A percentile compares a stretch with the other conserved stretches of the same genome.
Evolutionary conservation across 2,113 vertebrate species (phyloP).

Genomic region (Athene noctua): DNA sequence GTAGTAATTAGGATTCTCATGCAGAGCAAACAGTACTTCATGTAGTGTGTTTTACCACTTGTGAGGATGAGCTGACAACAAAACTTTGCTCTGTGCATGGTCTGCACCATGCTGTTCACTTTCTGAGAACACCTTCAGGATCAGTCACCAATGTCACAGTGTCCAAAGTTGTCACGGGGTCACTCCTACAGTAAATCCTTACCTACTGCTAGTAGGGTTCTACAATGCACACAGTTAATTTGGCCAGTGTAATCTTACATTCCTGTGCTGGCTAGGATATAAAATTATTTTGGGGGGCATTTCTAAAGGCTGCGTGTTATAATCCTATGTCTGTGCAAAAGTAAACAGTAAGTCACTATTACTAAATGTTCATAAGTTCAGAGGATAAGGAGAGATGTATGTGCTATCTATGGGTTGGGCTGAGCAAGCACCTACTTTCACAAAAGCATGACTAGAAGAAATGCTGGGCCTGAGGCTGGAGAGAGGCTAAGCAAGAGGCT

Average conservation of each 20-base stretch:
- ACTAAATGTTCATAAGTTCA: background rate
- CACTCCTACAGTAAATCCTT: background rate
- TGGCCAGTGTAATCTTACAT: background rate
- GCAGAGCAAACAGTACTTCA: background rate
- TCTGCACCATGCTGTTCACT: accelerated
- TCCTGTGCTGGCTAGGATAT: background rate
- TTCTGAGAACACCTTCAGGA: background rate
- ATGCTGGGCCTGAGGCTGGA: background rate
- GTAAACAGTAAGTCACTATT: background rate
- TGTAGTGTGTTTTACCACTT: background rate
- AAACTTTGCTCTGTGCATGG: background rate
- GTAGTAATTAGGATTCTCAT: background rate
- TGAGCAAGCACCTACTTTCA: background rate
- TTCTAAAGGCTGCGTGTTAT: background rate
- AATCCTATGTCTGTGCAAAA: background rate
- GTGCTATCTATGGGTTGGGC: background rate
- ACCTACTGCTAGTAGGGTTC: background rate
- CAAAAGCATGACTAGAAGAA: background rate
- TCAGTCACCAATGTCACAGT: accelerated
- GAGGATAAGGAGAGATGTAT: background rate
- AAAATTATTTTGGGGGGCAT: background rate
- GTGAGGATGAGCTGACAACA: background rate
- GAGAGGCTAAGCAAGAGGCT: background rate
- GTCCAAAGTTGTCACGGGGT: accelerated
- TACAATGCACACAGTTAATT: background rate